Base-by-base conservation (phyloP, 2,113 vertebrate species). In the Ictidomys tridecemlineatus region DNA sequence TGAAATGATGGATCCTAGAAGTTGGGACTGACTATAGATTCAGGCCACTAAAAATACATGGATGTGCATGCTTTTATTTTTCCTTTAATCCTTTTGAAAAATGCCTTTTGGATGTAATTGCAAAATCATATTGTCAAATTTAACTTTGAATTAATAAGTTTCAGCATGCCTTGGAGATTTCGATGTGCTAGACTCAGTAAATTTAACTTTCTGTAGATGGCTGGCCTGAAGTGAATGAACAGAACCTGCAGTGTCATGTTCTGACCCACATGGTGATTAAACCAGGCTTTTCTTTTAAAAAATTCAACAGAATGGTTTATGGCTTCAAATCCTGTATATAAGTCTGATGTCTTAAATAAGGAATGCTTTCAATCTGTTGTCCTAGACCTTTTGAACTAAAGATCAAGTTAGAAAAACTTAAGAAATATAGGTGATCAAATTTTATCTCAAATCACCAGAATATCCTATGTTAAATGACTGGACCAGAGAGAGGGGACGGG, bases 251-350 rank as follows among this genome's bases (percentile, higher is more conserved):
- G 1, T 96, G 89, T 97, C 93, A 93, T 97, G 1, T 26, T 30
- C 58, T 30, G 93, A 84, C 80, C 45, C 95, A 39, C 73, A 0
- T 58, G 79, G 89, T 95, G 76, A 92, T 96, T 96, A 97, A 96
- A 97, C 93, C 82, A 87, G 97, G 84, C 72, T 96, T 97, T 93
- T 84, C 95, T 91, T 98, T 86, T 69, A 56, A 85, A 92, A 42
- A 92, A 37, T 24, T 65, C 20, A n/a, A 8, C 13, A 4, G 42
- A 80, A 58, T 42, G 39, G 45, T 83, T 91, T n/a, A 61, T 69
- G 34, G 18, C 4, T 83, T 1, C 26, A 30, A 24, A 32, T 73
- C 73, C 24, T 4, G 63, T 65, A 65, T 72, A 24, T 91, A 73
- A 91, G 58, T 58, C 39, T 45, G 45, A 63, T 88, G 37, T 48